A percentile compares a stretch with the other conserved stretches of the same genome.
These are phyloP conservation scores for Microtus richardsoni DNA, from an alignment of 2,113 vertebrate genomes.

Conservation along the genomic window DNA sequence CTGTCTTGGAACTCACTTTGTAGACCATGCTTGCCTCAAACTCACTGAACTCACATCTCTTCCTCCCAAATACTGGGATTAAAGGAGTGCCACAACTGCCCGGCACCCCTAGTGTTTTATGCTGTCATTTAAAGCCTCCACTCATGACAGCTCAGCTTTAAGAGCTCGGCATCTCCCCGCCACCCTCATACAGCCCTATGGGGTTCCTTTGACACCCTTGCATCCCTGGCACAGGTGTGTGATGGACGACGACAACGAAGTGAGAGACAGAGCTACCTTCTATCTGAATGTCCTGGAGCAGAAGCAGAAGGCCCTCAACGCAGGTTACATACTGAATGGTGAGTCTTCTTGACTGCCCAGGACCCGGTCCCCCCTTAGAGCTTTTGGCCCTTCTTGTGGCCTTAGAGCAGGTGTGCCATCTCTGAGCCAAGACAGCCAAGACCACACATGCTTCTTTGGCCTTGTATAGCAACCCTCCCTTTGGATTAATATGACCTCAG, in stretches of 20 bases:
- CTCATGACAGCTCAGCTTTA: background rate
- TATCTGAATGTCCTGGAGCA: conserved; percentile 90
- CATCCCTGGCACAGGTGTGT: conserved; percentile 85
- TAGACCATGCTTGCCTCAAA: too few species aligned
- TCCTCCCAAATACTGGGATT: too few species aligned
- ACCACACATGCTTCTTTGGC: background rate
- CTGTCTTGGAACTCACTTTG: too few species aligned
- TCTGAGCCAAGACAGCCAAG: background rate
- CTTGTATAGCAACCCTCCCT: background rate
- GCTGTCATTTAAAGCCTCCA: background rate
- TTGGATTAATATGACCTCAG: background rate
- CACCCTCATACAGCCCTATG: background rate
- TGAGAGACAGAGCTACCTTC: conserved; percentile 90
- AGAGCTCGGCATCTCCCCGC: background rate
- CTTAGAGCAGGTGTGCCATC: background rate
- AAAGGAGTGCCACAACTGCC: too few species aligned
- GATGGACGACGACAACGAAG: conserved; percentile 92
- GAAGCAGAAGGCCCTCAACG: conserved; percentile 90
- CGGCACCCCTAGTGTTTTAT: background rate
- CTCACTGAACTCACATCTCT: too few species aligned
- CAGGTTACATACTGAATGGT: conserved; percentile 91
- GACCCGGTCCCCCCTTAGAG: background rate
- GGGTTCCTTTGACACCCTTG: background rate
- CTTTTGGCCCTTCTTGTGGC: background rate
- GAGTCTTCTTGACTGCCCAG: background rate